Evolutionary conservation across 1,140 invertebrate species (phyloP).

Genomic region (Lanistes nyassanus): DNA sequence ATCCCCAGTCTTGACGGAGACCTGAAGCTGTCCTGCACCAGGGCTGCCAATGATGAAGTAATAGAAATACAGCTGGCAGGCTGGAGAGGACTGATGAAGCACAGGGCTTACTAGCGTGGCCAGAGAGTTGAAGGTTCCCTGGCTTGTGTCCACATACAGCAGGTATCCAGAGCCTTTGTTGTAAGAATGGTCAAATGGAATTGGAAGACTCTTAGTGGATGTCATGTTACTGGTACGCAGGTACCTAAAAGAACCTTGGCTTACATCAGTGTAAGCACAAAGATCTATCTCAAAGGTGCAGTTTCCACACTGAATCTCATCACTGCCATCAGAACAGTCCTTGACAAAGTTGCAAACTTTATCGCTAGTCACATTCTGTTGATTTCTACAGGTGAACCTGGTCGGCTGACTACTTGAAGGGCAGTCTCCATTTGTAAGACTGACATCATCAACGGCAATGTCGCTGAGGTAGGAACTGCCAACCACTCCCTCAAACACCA

Average conservation of each 20-base stretch:
- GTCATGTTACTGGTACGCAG: slow-evolving; percentile 45
- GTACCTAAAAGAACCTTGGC: slow-evolving; percentile 54
- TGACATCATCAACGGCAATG: slow-evolving; percentile 81
- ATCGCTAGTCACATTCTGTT: not conserved
- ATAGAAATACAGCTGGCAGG: slow-evolving; percentile 70
- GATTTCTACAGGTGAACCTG: slow-evolving; percentile 2
- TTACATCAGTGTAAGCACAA: slow-evolving; percentile 53
- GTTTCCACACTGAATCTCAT: slow-evolving; percentile 61
- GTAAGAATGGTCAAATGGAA: slow-evolving; percentile 77
- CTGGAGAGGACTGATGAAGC: slow-evolving; percentile 43
- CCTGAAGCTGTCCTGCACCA: slow-evolving; percentile 23
- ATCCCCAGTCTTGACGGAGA: slow-evolving; percentile 26
- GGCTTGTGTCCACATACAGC: slow-evolving; percentile 76
- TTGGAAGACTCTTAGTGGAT: slow-evolving; percentile 74
- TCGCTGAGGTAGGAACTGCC: slow-evolving; percentile 75
- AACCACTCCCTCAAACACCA: slow-evolving; percentile 72
- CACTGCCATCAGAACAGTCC: slow-evolving; percentile 58
- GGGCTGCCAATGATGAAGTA: slow-evolving; percentile 53
- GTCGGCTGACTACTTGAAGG: not conserved
- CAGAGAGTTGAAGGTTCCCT: slow-evolving; percentile 36
- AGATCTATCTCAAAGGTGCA: slow-evolving; percentile 57
- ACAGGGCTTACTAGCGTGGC: slow-evolving; percentile 45
- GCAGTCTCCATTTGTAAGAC: slow-evolving; percentile 43
- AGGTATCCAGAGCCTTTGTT: slow-evolving; percentile 73
- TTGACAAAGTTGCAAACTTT: slow-evolving; percentile 61